phyloP scores from a whole-genome alignment of 2,888 invertebrate species.

The Nemurella pictetii region DNA sequence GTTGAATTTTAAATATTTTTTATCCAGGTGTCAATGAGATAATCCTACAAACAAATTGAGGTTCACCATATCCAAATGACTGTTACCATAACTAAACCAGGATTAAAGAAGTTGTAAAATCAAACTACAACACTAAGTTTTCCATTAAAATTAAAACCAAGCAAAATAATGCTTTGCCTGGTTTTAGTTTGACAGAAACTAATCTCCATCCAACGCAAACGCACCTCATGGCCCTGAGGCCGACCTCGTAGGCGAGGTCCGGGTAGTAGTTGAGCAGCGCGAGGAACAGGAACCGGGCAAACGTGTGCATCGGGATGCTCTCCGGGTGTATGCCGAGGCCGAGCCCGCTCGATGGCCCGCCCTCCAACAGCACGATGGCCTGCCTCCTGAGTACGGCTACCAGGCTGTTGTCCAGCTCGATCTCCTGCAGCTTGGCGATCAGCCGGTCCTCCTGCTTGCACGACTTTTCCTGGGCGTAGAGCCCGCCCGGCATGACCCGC shows the following conservation, averaged over 20 bases:
- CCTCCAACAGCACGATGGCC: conserved; percentile 70
- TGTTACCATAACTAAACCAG: too few species aligned
- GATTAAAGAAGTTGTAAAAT: too few species aligned
- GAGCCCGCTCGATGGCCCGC: conserved; percentile 76
- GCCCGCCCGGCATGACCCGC: conserved; percentile 74
- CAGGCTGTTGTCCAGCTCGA: conserved; percentile 73
- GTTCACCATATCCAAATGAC: too few species aligned
- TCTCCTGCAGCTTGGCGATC: conserved; percentile 73
- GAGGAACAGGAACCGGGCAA: conserved; percentile 78
- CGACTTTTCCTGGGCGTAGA: conserved; percentile 76
- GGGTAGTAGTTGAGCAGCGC: conserved; percentile 74
- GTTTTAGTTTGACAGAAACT: too few species aligned
- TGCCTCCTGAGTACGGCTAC: conserved; percentile 69
- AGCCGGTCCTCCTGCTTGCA: conserved; percentile 77
- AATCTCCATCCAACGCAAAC: too few species aligned
- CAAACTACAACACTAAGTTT: too few species aligned
- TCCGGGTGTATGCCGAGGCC: conserved; percentile 76
- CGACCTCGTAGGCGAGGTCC: conserved; percentile 78
- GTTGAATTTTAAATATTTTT: too few species aligned
- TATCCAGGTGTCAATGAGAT: too few species aligned
- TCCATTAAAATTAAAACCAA: too few species aligned
- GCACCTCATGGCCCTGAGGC: conserved; percentile 73
- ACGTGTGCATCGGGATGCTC: conserved; percentile 82
- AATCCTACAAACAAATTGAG: too few species aligned
- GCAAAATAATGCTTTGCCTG: too few species aligned